Base-by-base conservation (phyloP, 2,113 vertebrate genomes). In the Pagrus major region DNA sequence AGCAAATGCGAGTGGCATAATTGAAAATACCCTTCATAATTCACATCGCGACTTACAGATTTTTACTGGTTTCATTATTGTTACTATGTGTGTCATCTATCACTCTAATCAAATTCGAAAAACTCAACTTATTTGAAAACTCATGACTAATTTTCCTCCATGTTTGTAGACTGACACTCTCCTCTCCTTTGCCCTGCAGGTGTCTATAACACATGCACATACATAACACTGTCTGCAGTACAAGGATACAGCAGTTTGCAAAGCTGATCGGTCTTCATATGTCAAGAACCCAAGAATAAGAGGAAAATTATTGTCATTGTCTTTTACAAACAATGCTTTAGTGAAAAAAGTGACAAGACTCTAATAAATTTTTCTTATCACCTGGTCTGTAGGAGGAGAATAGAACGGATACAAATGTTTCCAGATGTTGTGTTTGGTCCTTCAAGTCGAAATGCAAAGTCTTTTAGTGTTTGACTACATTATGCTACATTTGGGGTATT, bases 51-150 rank as follows among this genome's bases (percentile, higher is more conserved):
- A 73, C 54, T 51, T 56, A 3, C 59, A 54, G 7, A 54, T 67
- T 31, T n/a, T 52, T 46, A 54, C 44, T 72, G 37, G 52, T 15
- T 72, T 51, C 31, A 68, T 64, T 25, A 81, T 55, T 78, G 70
- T 69, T 49, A 39, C 14, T 39, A 18, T 49, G 21, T 64, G 56
- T 73, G 55, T 15, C 74, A 52, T 86, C 29, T 39, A 81, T 73
- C 63, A 73, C 42, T 64, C 8, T 61, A 58, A 74, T 78, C 70
- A 51, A 66, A 74, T 78, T 74, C 41, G 2, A 47, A 52, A 68
- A 78, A 63, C 23, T 65, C 16, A 33, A 63, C 33, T 63, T 0
- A 23, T 42, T 70, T 44, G 31, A 61, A 78, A 78, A 69, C 73
- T 58, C 23, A 16, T 44, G 67, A 76, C 41, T 58, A 63, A 20